Percentiles rank a stretch among this genome's conserved stretches.
These are phyloP conservation scores for Dallia pectoralis DNA, from an alignment of 2,797 vertebrate genomes.

Conservation along the genomic window DNA sequence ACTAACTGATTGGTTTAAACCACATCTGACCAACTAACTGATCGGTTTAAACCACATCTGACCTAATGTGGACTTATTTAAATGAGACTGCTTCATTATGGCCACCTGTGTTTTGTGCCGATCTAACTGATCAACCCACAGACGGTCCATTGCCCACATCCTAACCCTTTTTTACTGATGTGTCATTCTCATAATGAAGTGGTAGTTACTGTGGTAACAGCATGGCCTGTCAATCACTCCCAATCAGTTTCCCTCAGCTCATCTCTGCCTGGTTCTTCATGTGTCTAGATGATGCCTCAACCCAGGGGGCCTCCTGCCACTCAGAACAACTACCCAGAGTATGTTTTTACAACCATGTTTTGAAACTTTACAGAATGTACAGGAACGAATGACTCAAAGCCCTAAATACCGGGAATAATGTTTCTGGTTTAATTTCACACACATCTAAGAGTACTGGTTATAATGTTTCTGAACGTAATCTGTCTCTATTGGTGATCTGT, in stretches of 20 bases:
- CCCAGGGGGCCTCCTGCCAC: constrained; percentile 73
- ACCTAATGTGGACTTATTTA: no score
- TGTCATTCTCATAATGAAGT: constrained; percentile 80
- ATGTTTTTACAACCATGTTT: constrained; percentile 76
- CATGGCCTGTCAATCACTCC: constrained; percentile 80
- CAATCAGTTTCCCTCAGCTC: constrained; percentile 74
- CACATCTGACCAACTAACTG: no score
- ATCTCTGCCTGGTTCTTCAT: constrained; percentile 75
- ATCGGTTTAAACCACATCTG: no score
- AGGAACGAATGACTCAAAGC: background rate
- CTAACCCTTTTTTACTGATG: constrained; percentile 67
- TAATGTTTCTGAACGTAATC: no score
- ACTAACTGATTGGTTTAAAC: no score
- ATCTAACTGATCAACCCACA: constrained; percentile 64
- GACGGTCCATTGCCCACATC: constrained; percentile 66
- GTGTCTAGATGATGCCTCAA: constrained; percentile 81
- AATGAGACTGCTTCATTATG: constrained; percentile 54
- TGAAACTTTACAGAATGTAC: constrained; percentile 77
- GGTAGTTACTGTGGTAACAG: constrained; percentile 79
- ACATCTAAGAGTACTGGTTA: no score
- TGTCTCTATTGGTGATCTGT: no score
- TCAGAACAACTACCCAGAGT: constrained; percentile 72
- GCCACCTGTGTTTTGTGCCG: constrained; percentile 48
- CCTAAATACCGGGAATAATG: background rate
- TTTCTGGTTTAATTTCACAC: background rate